Conservation (phyloP, 1,140 invertebrate genomes). For the Plectrocnemia conspersa region DNA sequence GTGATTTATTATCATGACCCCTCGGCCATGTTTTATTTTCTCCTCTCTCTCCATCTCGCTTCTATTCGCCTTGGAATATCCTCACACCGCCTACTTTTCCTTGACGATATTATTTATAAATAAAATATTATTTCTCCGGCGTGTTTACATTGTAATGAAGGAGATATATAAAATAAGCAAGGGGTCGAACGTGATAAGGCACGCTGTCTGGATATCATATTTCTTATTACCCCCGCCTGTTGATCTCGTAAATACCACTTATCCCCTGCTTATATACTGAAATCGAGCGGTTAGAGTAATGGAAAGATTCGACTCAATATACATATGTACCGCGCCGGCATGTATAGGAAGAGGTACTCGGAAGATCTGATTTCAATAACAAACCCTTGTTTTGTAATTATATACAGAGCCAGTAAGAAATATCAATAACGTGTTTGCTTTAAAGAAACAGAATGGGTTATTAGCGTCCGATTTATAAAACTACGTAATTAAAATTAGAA, state of each 20-base stretch:
- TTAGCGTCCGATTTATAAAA: too few relatives aligned
- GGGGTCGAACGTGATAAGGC: conserved; percentile 28
- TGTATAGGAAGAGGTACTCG: background rate
- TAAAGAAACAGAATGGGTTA: too few relatives aligned
- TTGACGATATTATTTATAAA: too few relatives aligned
- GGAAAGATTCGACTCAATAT: conserved; percentile 13
- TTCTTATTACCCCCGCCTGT: conserved; percentile 31
- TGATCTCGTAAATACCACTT: conserved; percentile 32
- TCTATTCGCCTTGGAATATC: background rate
- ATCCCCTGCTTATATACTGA: conserved; percentile 23
- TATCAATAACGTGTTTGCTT: too few relatives aligned
- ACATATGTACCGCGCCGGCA: background rate
- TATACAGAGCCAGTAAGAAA: too few relatives aligned
- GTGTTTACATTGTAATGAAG: conserved; percentile 7
- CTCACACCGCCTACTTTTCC: background rate
- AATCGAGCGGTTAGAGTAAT: conserved; percentile 21
- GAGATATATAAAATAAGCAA: conserved; percentile 23
- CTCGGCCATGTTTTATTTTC: background rate
- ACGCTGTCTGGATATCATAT: conserved; percentile 29
- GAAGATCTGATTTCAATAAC: conserved; percentile 2
- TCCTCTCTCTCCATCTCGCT: too few relatives aligned
- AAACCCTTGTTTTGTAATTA: conserved; percentile 24
- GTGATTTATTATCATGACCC: background rate
- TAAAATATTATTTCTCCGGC: too few relatives aligned
- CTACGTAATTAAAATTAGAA: too few relatives aligned